These are phyloP conservation scores for Syrista parreyssii DNA, from an alignment of 2,888 invertebrate species.

Conservation along the genomic window DNA sequence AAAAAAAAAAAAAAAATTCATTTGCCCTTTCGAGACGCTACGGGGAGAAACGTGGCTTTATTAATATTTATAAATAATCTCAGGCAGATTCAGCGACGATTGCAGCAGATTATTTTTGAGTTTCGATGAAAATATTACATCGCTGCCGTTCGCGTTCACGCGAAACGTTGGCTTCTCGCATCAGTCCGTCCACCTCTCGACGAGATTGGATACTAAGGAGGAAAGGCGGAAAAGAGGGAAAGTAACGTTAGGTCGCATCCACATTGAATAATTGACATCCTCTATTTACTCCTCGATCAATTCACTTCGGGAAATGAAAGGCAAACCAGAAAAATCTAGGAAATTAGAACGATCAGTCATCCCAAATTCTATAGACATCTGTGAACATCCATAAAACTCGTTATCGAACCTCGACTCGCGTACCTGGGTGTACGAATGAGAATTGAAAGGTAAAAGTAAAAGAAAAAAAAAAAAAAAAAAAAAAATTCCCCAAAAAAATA, in stretches of 20 bases:
- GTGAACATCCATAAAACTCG: too few species aligned
- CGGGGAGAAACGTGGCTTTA: background rate
- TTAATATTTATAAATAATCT: background rate
- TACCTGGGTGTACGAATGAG: too few species aligned
- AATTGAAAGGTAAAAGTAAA: too few species aligned
- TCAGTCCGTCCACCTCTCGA: background rate
- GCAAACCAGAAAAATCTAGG: too few species aligned
- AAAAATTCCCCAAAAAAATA: too few species aligned
- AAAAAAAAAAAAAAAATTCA: slow-evolving; percentile 7
- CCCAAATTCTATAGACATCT: too few species aligned
- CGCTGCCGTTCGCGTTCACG: background rate
- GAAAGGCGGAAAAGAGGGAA: background rate
- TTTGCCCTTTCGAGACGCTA: slow-evolving; percentile 3
- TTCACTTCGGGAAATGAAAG: too few species aligned
- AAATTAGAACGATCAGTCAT: too few species aligned
- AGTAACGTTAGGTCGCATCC: background rate
- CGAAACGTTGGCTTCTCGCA: background rate
- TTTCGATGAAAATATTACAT: slow-evolving; percentile 3
- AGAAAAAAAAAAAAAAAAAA: too few species aligned
- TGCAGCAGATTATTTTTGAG: background rate
- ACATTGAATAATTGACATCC: too few species aligned
- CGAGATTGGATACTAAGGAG: background rate
- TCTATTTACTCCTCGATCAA: too few species aligned
- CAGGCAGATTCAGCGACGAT: background rate
- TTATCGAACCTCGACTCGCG: too few species aligned